These are phyloP conservation scores for Podarcis raffonei DNA, from an alignment of 2,113 vertebrate genomes.

Conservation along the genomic window DNA sequence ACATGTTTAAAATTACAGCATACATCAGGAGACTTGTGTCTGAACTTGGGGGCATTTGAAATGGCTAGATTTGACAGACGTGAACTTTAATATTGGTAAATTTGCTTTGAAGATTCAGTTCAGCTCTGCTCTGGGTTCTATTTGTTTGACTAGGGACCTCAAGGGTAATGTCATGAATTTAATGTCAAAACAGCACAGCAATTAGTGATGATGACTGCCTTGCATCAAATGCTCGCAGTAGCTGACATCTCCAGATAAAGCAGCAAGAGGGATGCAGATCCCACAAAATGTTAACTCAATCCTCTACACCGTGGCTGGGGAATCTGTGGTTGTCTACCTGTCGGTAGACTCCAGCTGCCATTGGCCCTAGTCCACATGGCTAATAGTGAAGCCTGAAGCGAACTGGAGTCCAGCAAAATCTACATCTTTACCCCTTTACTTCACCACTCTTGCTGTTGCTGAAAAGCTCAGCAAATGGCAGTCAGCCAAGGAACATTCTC, in stretches of 20 bases:
- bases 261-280: neutral
- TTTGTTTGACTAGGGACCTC: neutral
- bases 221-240: neutral
- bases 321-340: too few species aligned
- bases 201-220: neutral
- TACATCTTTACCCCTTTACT: neutral
- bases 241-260: neutral
- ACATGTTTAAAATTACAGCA: neutral
- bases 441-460: neutral
- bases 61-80: neutral
- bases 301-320: neutral
- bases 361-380: too few species aligned
- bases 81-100: neutral
- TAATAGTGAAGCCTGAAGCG: too few species aligned
- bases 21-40: neutral
- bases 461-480: neutral
- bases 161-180: neutral
- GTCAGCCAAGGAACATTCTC: neutral
- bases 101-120: neutral
- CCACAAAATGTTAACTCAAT: neutral
- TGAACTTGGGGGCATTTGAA: neutral
- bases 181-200: constrained; percentile 5
- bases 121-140: neutral
- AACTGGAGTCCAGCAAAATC: too few species aligned
- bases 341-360: too few species aligned